phyloP scores from a whole-genome alignment of 2,888 invertebrate genomes.

The Ichneumoninae sp. region DNA sequence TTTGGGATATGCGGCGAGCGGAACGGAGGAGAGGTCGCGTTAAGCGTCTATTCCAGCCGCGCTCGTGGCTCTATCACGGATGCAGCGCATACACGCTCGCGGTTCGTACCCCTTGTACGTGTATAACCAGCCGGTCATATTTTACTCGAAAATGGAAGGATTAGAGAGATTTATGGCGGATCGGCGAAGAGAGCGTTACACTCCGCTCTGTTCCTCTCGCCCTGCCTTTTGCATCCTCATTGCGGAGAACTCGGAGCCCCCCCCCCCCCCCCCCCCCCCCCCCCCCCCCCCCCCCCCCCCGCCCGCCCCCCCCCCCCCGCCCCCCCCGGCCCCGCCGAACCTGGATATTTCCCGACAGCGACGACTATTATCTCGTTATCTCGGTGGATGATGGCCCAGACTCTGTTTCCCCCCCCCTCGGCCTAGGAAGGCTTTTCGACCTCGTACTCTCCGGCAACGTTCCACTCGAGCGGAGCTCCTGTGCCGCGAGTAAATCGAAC shows the following conservation, averaged over 20 bases:
- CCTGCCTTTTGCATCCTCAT: constrained; percentile 57
- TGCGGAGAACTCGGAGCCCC: constrained; percentile 22
- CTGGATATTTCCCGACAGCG: constrained; percentile 32
- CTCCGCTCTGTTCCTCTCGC: constrained; percentile 45
- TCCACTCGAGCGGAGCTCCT: background rate
- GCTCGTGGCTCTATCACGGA: constrained; percentile 53
- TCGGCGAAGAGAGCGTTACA: constrained; percentile 65
- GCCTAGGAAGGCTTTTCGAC: constrained; percentile 45
- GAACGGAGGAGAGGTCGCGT: constrained; percentile 64
- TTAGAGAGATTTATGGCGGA: constrained; percentile 76
- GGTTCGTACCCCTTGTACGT: background rate
- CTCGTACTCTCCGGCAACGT: constrained; percentile 26
- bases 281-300: too few relatives aligned
- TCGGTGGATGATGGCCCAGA: constrained; percentile 62
- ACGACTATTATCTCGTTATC: constrained; percentile 67
- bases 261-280: too few relatives aligned
- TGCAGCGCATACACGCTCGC: background rate
- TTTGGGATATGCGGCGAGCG: constrained; percentile 39
- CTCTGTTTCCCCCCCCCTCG: background rate
- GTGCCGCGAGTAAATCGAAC: constrained; percentile 20
- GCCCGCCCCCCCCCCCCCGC: too few relatives aligned
- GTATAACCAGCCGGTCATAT: constrained; percentile 69
- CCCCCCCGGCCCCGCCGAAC: too few relatives aligned
- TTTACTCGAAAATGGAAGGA: constrained; percentile 75
- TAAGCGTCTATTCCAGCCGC: constrained; percentile 61